A percentile compares a stretch with the other conserved stretches of the same genome.
Conservation (phyloP, 2,888 invertebrate genomes). For the Drosophila stalkeri region DNA sequence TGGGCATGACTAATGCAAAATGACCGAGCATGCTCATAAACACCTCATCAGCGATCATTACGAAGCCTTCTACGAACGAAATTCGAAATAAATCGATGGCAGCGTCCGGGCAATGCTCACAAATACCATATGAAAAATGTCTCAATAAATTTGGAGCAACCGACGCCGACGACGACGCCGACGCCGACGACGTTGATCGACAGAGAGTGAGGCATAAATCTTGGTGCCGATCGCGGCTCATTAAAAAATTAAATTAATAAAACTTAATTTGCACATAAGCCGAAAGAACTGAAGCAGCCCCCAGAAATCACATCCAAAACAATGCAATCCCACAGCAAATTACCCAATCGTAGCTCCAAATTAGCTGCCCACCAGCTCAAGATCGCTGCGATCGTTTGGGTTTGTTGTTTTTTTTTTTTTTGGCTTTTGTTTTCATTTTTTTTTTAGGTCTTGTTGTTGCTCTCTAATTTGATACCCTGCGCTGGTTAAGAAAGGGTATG, state of each 20-base stretch:
- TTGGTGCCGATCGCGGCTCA: constrained; percentile 68
- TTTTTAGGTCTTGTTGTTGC: background rate
- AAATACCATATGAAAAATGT: constrained; percentile 58
- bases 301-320: constrained; percentile 19
- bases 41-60: constrained; percentile 78
- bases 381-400: constrained; percentile 31
- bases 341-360: constrained; percentile 72
- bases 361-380: constrained; percentile 69
- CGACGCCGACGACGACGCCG: constrained; percentile 19
- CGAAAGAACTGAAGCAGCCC: constrained; percentile 37
- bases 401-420: constrained; percentile 1
- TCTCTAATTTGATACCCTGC: constrained; percentile 9
- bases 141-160: constrained; percentile 64
- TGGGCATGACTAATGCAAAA: constrained; percentile 77
- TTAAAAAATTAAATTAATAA: constrained; percentile 79
- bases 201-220: constrained; percentile 58
- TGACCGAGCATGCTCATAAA: constrained; percentile 68
- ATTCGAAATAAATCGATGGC: constrained; percentile 58
- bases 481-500: background rate
- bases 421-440: constrained; percentile 1
- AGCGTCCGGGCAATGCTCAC: constrained; percentile 18
- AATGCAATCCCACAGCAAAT: constrained; percentile 59
- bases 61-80: constrained; percentile 70
- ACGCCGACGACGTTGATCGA: background rate
- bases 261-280: constrained; percentile 71